Percentiles rank a stretch among this genome's conserved stretches.
phyloP scores from a whole-genome alignment of 1,140 invertebrate species.

The Leptinotarsa texana region DNA sequence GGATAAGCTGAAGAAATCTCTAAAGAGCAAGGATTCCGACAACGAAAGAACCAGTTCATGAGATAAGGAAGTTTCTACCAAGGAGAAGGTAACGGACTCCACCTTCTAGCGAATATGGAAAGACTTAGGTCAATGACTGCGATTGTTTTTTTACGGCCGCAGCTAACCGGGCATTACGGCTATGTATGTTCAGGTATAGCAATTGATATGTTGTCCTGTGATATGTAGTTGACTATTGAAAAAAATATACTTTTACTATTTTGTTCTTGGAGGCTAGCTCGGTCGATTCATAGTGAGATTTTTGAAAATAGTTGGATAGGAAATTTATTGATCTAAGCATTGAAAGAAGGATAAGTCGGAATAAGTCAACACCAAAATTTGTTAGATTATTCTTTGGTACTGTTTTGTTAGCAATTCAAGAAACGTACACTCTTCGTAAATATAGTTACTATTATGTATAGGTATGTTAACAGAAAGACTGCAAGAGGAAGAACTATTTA shows the following conservation, averaged over 20 bases:
- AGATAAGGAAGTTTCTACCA: slow-evolving; percentile 36
- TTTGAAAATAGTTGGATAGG: not conserved
- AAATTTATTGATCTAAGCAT: not conserved
- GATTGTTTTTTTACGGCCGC: slow-evolving; percentile 28
- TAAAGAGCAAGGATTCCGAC: slow-evolving; percentile 66
- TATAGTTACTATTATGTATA: not conserved
- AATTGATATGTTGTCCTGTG: slow-evolving; percentile 43
- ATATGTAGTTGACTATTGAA: slow-evolving; percentile 40
- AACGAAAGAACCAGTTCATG: slow-evolving; percentile 53
- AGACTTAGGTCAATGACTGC: slow-evolving; percentile 34
- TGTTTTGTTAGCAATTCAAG: not conserved
- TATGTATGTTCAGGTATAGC: slow-evolving; percentile 40
- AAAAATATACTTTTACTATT: not conserved
- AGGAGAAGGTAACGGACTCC: slow-evolving; percentile 31
- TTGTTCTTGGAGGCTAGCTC: slow-evolving; percentile 27
- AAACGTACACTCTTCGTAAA: not conserved
- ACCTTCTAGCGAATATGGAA: slow-evolving; percentile 38
- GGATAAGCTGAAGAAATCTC: slow-evolving; percentile 78
- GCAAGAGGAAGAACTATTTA: slow-evolving; percentile 19
- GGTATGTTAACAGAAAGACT: slow-evolving; percentile 31
- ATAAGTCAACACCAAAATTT: not conserved
- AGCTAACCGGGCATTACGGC: slow-evolving; percentile 25
- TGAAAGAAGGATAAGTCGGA: not conserved
- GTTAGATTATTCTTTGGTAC: not conserved
- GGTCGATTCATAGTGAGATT: slow-evolving; percentile 29